A percentile compares a stretch with the other conserved stretches of the same genome.
These are phyloP conservation scores for Caenorhabditis elegans DNA, from an alignment of 1,140 invertebrate genomes.

Conservation along the genomic window WBcel235 BX284604.4:3573501-3574000, in stretches of 20 bases:
- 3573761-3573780: no score
- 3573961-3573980: no score
- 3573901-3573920: no score
- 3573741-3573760: no score
- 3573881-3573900: constrained; percentile 44
- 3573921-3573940: no score
- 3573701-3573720: no score
- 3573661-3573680: constrained; percentile 38
- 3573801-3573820: constrained; percentile 90
- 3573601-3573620: constrained; percentile 63
- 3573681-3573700: no score
- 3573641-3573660: constrained; percentile 34
- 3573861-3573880: constrained; percentile 72
- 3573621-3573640: constrained; percentile 60
- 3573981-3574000: no score
- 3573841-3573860: constrained; percentile 91
- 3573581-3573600: constrained; percentile 60
- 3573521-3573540: background rate
- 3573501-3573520: background rate
- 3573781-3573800: constrained; percentile 83
- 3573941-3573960: no score
- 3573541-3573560: constrained; percentile 52
- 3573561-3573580: constrained; percentile 59
- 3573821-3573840: constrained; percentile 93
- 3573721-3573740: no score